phyloP scores from a whole-genome alignment of 2,797 vertebrate genomes.

The Etheostoma perlongum region DNA sequence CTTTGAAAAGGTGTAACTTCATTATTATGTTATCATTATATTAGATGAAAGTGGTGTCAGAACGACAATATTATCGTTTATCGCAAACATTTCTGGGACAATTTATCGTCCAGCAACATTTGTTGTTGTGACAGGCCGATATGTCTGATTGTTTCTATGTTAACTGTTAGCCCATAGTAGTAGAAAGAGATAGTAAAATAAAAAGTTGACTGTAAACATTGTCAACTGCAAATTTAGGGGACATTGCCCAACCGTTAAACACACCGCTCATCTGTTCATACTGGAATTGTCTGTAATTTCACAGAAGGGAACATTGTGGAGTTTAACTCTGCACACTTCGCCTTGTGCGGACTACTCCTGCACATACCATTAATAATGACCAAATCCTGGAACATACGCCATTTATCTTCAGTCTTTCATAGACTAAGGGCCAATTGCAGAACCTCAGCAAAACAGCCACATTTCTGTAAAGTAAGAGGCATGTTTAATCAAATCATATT shows the following conservation, averaged over 20 bases:
- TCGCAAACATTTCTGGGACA: too few species aligned
- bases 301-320: conserved; percentile 41
- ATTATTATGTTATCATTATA: too few species aligned
- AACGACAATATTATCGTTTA: too few species aligned
- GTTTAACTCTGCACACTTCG: neutral
- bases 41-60: too few species aligned
- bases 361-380: conserved; percentile 33
- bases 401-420: conserved; percentile 22
- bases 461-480: neutral
- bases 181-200: too few species aligned
- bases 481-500: conserved; percentile 8
- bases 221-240: too few species aligned
- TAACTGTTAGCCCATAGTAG: too few species aligned
- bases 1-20: too few species aligned
- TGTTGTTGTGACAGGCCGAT: too few species aligned
- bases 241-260: neutral
- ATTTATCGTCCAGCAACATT: too few species aligned
- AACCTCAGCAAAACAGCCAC: neutral
- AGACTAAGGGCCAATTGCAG: conserved; percentile 1
- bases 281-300: conserved; percentile 51
- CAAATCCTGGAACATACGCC: neutral
- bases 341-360: conserved; percentile 16
- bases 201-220: too few species aligned
- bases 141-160: too few species aligned
- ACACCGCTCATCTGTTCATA: conserved; percentile 38